Conservation (phyloP, 1,140 invertebrate genomes). For the Apis laboriosa region DNA sequence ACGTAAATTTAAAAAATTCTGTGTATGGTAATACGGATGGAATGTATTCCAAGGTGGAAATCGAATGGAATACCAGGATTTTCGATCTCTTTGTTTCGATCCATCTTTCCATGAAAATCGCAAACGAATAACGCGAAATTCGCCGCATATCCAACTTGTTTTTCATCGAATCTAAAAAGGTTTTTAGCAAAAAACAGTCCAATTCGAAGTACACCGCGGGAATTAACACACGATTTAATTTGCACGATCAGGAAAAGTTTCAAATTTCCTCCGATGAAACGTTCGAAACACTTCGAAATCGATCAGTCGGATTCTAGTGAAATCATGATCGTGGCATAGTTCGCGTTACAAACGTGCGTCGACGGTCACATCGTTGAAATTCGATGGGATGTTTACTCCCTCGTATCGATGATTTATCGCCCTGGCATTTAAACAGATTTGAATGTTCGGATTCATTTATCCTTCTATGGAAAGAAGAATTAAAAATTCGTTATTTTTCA, state of each 20-base stretch:
- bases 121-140: no score
- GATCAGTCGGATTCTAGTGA: constrained; percentile 25
- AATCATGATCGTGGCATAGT: constrained; percentile 6
- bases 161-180: no score
- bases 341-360: constrained; percentile 9
- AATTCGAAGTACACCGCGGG: no score
- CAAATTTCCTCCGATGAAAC: not conserved
- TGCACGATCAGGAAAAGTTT: not conserved
- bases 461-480: not conserved
- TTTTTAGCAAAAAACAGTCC: no score
- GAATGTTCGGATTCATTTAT: not conserved
- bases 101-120: no score
- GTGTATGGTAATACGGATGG: not conserved
- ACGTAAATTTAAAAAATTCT: not conserved
- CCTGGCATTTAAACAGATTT: no score
- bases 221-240: not conserved
- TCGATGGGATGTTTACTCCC: not conserved
- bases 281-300: not conserved
- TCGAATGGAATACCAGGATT: no score
- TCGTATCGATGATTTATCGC: not conserved
- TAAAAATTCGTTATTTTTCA: not conserved
- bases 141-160: no score
- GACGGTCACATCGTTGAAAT: constrained; percentile 17
- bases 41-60: not conserved
- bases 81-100: no score